Base-by-base conservation (phyloP, 1,140 invertebrate species). In the Akabosia matsudoensis region DNA sequence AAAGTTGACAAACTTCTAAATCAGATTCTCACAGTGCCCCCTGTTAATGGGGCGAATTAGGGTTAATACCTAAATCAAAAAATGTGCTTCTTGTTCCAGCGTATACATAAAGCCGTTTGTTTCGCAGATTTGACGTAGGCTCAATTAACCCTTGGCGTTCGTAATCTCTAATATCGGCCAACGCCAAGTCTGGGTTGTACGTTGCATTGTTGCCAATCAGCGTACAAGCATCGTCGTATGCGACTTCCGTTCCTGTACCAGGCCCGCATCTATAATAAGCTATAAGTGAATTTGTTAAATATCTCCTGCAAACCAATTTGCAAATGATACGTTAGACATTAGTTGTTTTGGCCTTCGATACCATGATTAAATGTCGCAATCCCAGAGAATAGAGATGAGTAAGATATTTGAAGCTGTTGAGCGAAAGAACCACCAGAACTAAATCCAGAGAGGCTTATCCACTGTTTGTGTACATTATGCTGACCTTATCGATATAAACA, bases 261-360 rank as follows among this genome's bases (percentile, higher is more conserved):
- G 75, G 73, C 3, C 80, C 80, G 52, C 80, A 81, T 71, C 80
- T 67, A 67, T 79, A 81, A 56, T 76, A 81, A 24, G 80, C 80
- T 81, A 13, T 52, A 52, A 14, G n/a, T n/a, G 13, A 52, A 13
- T 52, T 52, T 52, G n/a, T 52, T 14, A 52, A n/a, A n/a, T n/a
- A n/a, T n/a, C n/a, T n/a, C n/a, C n/a, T n/a, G n/a, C n/a, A n/a
- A n/a, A n/a, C n/a, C 67, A 70, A 70, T 33, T 7, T 72, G 54
- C 3, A n/a, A 16, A 56, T 56, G 22, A 4, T 51, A 72, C 67
- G 28, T 37, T 72, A 72, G 26, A 34, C 70, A 72, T 10, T 70
- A 34, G 26, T 30, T 67, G 30, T 67, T 31, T 24, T 67, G 61
- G 7, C 4, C n/a, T 16, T n/a, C 33, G 28, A 75, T 76, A 80